Conservation (phyloP, 2,797 vertebrate genomes). For the Todus mexicanus region DNA sequence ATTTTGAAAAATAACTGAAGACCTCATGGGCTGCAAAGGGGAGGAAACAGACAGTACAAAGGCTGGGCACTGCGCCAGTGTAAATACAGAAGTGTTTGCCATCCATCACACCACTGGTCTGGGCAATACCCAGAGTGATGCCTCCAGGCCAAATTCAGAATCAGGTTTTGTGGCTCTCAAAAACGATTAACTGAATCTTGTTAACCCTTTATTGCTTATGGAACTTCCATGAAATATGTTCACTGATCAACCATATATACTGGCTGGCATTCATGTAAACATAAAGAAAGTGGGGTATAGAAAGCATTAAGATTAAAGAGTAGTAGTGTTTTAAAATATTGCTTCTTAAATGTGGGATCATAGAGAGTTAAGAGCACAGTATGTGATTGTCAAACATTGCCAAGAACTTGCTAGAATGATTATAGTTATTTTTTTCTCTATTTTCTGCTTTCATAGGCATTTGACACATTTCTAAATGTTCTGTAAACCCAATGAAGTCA, state of each 20-base stretch:
- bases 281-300: neutral
- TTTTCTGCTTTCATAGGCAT: neutral
- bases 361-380: neutral
- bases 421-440: neutral
- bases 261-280: neutral
- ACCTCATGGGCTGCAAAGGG: neutral
- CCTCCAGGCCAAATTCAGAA: neutral
- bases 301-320: neutral
- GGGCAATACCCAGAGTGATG: neutral
- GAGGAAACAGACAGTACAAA: constrained; percentile 33
- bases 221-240: neutral
- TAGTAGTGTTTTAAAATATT: neutral
- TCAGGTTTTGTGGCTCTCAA: constrained; percentile 3
- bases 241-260: neutral
- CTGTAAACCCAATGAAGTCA: neutral
- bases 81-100: constrained; percentile 41
- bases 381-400: neutral
- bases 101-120: constrained; percentile 12
- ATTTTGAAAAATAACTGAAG: constrained; percentile 28
- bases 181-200: constrained; percentile 3
- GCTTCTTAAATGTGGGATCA: neutral
- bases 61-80: constrained; percentile 9
- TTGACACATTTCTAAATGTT: neutral
- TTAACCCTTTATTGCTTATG: neutral
- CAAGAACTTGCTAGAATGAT: neutral